phyloP scores from a whole-genome alignment of 2,888 invertebrate species.

The Clepsis dumicolana region DNA sequence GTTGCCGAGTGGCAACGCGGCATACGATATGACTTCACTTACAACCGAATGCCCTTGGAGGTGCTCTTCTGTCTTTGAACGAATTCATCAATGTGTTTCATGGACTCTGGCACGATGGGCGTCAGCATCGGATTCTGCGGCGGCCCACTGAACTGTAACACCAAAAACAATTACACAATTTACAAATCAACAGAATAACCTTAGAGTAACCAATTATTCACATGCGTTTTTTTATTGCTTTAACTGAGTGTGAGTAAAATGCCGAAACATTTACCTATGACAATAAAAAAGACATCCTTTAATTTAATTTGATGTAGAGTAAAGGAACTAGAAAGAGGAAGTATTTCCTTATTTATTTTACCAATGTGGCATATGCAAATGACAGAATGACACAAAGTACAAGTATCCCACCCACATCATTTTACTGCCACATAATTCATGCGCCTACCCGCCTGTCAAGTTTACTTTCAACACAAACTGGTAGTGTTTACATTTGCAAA shows the following conservation, averaged over 20 bases:
- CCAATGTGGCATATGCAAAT: not conserved
- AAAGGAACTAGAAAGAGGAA: not conserved
- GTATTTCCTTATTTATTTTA: not conserved
- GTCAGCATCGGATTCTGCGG: conserved; percentile 67
- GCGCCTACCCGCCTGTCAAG: not conserved
- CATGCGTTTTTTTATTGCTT: not conserved
- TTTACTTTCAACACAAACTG: no score
- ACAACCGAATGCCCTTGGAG: conserved; percentile 50
- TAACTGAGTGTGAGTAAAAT: not conserved
- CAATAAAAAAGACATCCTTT: not conserved
- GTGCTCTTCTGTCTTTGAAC: conserved; percentile 70
- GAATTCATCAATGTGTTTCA: conserved; percentile 77
- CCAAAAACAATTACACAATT: not conserved
- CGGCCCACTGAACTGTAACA: conserved; percentile 63
- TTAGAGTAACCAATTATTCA: not conserved
- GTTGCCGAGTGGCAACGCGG: no score
- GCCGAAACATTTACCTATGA: not conserved
- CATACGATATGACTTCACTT: not conserved
- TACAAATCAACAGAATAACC: not conserved
- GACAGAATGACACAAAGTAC: not conserved
- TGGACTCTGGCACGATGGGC: conserved; percentile 69
- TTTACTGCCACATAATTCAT: not conserved
- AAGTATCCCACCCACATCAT: not conserved
- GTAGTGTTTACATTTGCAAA: no score
- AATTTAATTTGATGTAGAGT: not conserved